Percentiles rank a stretch among this genome's conserved stretches.
Conservation (phyloP, 2,888 invertebrate genomes). For the Buathra laborator region DNA sequence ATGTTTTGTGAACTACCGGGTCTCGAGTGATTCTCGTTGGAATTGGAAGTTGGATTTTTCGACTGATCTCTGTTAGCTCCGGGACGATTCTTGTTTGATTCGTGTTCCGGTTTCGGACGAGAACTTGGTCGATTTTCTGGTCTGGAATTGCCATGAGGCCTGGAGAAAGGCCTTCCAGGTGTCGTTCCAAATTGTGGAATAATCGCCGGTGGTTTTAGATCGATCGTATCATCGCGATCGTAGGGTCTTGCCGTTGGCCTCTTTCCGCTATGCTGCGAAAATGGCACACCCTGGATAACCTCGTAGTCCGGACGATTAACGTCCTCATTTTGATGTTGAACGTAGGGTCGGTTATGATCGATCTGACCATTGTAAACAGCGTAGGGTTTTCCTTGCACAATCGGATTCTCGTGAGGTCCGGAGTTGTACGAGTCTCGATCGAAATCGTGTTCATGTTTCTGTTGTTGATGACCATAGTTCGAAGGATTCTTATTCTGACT, state of each 20-base stretch:
- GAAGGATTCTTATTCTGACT: constrained; percentile 69
- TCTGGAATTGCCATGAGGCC: constrained; percentile 68
- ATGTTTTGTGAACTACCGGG: constrained; percentile 30
- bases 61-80: constrained; percentile 24
- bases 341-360: constrained; percentile 66
- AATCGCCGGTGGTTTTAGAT: constrained; percentile 78
- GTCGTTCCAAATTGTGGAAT: constrained; percentile 71
- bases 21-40: constrained; percentile 57
- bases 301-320: constrained; percentile 71
- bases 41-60: constrained; percentile 8
- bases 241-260: constrained; percentile 67
- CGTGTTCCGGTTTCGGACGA: constrained; percentile 71
- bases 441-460: constrained; percentile 44
- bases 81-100: constrained; percentile 40
- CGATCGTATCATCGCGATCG: constrained; percentile 76
- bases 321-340: constrained; percentile 68
- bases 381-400: constrained; percentile 74
- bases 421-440: constrained; percentile 68
- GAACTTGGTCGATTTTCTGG: constrained; percentile 70
- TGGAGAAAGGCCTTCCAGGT: constrained; percentile 76
- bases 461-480: constrained; percentile 66
- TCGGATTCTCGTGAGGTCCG: constrained; percentile 62
- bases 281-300: constrained; percentile 75
- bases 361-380: constrained; percentile 72
- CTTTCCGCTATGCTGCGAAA: constrained; percentile 69